A percentile compares a stretch with the other conserved stretches of the same genome.
Evolutionary conservation across 2,797 vertebrate species (phyloP).

Genomic region (Margarornis squamiger): DNA sequence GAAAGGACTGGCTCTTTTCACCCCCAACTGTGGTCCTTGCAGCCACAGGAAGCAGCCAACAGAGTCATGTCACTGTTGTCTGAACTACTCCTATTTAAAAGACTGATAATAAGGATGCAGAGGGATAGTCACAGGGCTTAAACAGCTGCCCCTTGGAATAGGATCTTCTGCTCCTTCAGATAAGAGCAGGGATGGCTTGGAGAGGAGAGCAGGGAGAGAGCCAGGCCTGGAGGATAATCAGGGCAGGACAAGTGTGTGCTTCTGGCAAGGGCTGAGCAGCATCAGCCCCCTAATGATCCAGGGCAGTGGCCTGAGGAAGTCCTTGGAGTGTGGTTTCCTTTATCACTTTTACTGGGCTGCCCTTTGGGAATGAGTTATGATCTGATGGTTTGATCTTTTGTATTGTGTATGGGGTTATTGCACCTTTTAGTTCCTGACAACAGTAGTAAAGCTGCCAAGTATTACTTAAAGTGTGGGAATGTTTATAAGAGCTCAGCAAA

Average conservation of each 20-base stretch:
- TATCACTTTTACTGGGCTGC: constrained; percentile 54
- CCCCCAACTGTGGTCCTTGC: not conserved
- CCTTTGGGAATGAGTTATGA: constrained; percentile 51
- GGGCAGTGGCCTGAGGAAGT: constrained; percentile 67
- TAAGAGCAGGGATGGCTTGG: too few relatives aligned
- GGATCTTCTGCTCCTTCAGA: not conserved
- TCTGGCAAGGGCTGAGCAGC: constrained; percentile 4
- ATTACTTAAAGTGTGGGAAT: constrained; percentile 63
- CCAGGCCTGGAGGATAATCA: not conserved
- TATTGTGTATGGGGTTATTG: constrained; percentile 46
- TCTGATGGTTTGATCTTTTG: constrained; percentile 57
- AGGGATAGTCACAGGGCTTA: not conserved
- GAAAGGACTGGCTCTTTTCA: not conserved
- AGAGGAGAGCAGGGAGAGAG: not conserved
- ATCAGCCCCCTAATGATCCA: constrained; percentile 12
- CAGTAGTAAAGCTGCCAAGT: constrained; percentile 64
- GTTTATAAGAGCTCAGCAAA: constrained; percentile 52
- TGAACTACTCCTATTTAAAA: not conserved
- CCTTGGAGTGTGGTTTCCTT: constrained; percentile 63
- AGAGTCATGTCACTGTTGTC: rapidly evolving
- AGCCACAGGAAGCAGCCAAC: not conserved
- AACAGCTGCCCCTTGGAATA: not conserved
- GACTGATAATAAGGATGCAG: not conserved
- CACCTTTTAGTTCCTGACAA: constrained; percentile 62
- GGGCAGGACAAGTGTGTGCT: not conserved